Base-by-base conservation (phyloP, 2,888 invertebrate species). In the Fragum fragum region DNA sequence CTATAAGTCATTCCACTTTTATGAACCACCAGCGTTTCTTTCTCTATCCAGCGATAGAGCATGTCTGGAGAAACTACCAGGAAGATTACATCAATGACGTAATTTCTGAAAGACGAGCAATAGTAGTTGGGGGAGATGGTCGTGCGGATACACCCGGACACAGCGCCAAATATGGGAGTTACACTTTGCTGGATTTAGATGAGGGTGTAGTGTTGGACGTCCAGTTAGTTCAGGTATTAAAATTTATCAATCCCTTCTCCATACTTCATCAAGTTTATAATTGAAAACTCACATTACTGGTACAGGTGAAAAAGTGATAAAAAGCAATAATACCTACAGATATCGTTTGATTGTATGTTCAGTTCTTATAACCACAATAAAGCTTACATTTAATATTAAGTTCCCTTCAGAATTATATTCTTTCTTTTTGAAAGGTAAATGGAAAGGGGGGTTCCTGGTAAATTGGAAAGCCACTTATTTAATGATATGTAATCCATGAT, bases 171-270 rank as follows among this genome's bases (percentile, higher is more conserved):
- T 57, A 23, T 57, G 57, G 57, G 6, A 26, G 11, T 7, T 57
- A 57, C 23, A 57, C 23, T 23, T 14, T 57, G 23, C 3, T 57
- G 6, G 23, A 57, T 23, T 23, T 57, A 1, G 23, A 57, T 26
- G 26, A 21, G 23, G 57, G 57, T 6, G 5, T 26, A 1, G 57
- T 57, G 18, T 18, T 57, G 21, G 57, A 57, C 14, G n/a, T 57
- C n/a, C 57, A 57, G 26, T 57, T 57, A 23, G 57, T 57, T 18
- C 57, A 57, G 57, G 57, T 57, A 57, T 57, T n/a, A 16, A 53
- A 53, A 6, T 7, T 53, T n/a, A 18, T 11, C n/a, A 11, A 11
- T 53, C 53, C 6, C 18, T 53, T 7, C 18, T n/a, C 7, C n/a
- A 53, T 6, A 11, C 5, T 53, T 6, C 9, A 6, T 53, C 6